Percentiles rank a stretch among this genome's conserved stretches.
Evolutionary conservation across 2,113 vertebrate genomes (phyloP).

Genomic region (Brachionichthys hirsutus): DNA sequence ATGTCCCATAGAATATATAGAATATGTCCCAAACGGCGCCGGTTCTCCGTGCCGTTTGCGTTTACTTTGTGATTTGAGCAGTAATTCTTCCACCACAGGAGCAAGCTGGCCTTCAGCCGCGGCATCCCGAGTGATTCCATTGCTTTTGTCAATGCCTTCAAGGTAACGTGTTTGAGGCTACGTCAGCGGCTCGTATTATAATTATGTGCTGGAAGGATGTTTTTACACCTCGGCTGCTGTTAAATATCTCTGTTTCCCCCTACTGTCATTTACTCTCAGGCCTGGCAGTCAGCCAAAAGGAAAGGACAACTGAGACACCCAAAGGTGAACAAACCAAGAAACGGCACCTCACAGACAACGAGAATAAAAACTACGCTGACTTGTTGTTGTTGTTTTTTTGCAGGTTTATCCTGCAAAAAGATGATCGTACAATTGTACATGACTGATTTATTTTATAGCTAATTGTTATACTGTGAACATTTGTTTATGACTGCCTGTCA

Average conservation of each 20-base stretch:
- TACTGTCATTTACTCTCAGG: constrained; percentile 67
- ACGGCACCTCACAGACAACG: background rate
- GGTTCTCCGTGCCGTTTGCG: too few relatives aligned
- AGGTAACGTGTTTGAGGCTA: constrained; percentile 54
- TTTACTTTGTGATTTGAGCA: background rate
- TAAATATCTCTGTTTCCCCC: background rate
- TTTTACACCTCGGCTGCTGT: constrained; percentile 1
- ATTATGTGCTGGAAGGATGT: background rate
- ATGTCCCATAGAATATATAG: background rate
- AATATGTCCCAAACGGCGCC: too few relatives aligned
- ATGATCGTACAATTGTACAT: too few relatives aligned
- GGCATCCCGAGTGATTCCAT: constrained; percentile 73
- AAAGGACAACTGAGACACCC: constrained; percentile 82
- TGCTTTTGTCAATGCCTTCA: constrained; percentile 74
- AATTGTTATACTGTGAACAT: too few relatives aligned
- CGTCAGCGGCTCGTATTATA: background rate
- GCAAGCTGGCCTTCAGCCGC: constrained; percentile 72
- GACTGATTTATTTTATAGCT: too few relatives aligned
- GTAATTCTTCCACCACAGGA: constrained; percentile 65
- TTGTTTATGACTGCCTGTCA: too few relatives aligned
- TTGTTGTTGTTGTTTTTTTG: too few relatives aligned
- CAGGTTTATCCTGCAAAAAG: too few relatives aligned
- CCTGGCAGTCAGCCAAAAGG: constrained; percentile 81
- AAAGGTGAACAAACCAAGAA: constrained; percentile 78
- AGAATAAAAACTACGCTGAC: background rate